A percentile compares a stretch with the other conserved stretches of the same genome.
Conservation (phyloP, 2,797 vertebrate genomes). For the Garrulus glandarius region DNA sequence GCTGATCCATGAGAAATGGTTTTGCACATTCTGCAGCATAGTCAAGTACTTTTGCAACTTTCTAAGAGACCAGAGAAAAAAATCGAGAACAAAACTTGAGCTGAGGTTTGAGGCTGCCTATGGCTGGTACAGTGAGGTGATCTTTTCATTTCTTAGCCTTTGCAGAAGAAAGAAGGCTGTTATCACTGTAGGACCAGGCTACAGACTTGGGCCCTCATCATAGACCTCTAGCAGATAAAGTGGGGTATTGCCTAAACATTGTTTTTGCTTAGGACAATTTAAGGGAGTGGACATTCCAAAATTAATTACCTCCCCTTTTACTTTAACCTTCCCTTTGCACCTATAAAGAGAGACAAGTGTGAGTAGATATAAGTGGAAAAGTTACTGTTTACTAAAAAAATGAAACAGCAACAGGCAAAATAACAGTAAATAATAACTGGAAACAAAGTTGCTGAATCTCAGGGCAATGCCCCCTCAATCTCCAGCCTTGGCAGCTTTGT, state of each 20-base stretch:
- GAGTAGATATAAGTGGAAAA: background rate
- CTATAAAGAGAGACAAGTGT: background rate
- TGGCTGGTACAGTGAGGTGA: background rate
- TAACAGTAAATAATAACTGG: background rate
- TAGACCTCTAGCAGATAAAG: background rate
- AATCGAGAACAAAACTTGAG: background rate
- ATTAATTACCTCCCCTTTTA: background rate
- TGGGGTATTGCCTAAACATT: background rate
- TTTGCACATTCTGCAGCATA: background rate
- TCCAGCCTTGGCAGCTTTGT: background rate
- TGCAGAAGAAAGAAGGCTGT: background rate
- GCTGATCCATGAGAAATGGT: background rate
- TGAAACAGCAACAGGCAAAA: background rate
- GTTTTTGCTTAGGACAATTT: background rate
- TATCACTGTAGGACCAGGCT: background rate
- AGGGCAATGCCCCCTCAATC: background rate
- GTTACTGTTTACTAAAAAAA: background rate
- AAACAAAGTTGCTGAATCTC: too few species aligned
- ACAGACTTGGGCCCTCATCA: background rate
- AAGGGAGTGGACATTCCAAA: rapidly evolving
- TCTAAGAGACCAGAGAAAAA: background rate
- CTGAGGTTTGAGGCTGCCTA: background rate
- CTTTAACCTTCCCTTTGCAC: background rate
- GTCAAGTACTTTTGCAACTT: background rate
- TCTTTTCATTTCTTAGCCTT: background rate